These are phyloP conservation scores for Neosilurus mollespiculum DNA, from an alignment of 2,797 vertebrate species.

Conservation along the genomic window DNA sequence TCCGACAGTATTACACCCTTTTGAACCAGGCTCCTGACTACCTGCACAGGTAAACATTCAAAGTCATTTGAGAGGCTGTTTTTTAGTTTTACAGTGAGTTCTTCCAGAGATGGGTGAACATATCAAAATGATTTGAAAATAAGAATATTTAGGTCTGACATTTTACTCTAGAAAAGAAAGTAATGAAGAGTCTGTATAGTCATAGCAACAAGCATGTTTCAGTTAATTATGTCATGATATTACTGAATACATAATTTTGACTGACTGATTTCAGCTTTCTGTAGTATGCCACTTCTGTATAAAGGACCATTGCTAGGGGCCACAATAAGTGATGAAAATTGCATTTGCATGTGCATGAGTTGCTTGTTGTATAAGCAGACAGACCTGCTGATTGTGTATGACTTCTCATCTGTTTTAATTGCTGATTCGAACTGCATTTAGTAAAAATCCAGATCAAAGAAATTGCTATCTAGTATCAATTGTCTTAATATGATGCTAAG, in stretches of 20 bases:
- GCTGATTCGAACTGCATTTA: neutral
- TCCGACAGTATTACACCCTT: constrained; percentile 98
- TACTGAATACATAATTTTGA: no score
- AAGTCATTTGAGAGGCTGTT: neutral
- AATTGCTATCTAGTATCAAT: neutral
- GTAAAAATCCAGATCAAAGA: neutral
- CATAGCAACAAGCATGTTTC: neutral
- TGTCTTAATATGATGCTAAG: neutral
- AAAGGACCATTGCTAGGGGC: no score
- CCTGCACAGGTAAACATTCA: constrained; percentile 84
- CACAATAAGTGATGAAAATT: no score
- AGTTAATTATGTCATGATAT: no score
- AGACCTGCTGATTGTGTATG: no score
- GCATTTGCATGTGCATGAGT: neutral
- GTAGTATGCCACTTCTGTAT: neutral
- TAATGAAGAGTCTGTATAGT: no score
- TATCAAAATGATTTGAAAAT: neutral
- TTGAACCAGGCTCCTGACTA: constrained; percentile 98
- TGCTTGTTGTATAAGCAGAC: neutral
- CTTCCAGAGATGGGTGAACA: neutral
- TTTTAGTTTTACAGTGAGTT: neutral
- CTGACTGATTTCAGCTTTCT: neutral
- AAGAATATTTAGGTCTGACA: neutral
- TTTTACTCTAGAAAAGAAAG: neutral
- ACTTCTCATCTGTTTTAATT: neutral